phyloP scores from a whole-genome alignment of 2,888 invertebrate genomes.

The Acrobasis repandana region DNA sequence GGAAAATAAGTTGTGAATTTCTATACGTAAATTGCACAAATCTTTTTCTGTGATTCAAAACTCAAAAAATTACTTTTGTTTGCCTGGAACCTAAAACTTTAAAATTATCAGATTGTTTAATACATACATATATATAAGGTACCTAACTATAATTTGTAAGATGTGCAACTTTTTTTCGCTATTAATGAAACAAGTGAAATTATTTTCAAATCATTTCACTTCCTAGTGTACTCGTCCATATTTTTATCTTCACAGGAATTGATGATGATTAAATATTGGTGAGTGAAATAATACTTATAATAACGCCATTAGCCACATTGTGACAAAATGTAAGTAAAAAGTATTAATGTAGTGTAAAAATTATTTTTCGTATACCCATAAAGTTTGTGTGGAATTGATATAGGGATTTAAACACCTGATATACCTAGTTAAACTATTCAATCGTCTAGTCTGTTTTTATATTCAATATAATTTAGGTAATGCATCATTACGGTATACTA shows the following conservation, averaged over 20 bases:
- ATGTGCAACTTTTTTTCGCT: no score
- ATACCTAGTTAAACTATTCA: neutral
- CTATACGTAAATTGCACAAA: no score
- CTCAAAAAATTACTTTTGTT: no score
- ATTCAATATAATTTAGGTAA: constrained; percentile 8
- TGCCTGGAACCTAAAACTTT: no score
- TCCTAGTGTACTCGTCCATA: constrained; percentile 65
- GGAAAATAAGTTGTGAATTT: no score
- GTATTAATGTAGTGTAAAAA: neutral
- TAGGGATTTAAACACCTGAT: constrained; percentile 18
- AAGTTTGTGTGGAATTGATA: constrained; percentile 23
- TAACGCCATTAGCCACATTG: constrained; percentile 70
- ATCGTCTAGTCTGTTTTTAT: neutral
- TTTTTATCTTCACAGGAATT: constrained; percentile 78
- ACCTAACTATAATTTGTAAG: no score
- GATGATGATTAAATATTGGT: constrained; percentile 63
- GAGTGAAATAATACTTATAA: constrained; percentile 58
- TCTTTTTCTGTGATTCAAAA: no score
- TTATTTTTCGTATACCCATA: neutral
- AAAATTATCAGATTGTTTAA: no score
- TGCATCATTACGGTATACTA: neutral
- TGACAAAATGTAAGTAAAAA: constrained; percentile 71
- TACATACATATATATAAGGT: no score
- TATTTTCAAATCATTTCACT: constrained; percentile 7
- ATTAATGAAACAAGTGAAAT: no score